phyloP scores from a whole-genome alignment of 2,113 vertebrate species.

The Gymnobelideus leadbeateri region DNA sequence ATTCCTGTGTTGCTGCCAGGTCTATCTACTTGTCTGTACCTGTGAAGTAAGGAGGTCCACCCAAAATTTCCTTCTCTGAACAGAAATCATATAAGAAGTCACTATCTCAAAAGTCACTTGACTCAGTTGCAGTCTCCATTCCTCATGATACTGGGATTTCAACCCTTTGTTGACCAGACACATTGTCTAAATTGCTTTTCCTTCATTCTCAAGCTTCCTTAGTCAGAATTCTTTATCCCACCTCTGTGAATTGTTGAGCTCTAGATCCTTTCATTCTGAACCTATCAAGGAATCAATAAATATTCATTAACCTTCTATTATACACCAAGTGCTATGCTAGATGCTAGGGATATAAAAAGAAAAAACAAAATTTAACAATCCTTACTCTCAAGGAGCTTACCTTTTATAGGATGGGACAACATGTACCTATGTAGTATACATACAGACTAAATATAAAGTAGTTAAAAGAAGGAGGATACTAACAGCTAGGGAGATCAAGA shows the following conservation, averaged over 20 bases:
- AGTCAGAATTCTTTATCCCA: not conserved
- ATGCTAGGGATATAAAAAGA: not conserved
- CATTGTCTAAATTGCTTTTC: not conserved
- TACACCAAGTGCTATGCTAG: not conserved
- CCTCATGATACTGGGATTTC: not conserved
- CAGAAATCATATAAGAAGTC: not conserved
- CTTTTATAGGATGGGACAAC: not conserved
- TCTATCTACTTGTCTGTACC: not conserved
- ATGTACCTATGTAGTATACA: not conserved
- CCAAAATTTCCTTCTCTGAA: not conserved
- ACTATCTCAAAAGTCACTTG: not conserved
- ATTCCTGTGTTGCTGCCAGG: not conserved
- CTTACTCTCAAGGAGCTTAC: not conserved
- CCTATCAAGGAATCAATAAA: not conserved
- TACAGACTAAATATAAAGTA: not conserved
- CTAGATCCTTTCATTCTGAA: not conserved
- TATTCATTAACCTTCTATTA: not conserved
- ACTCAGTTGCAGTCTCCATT: not conserved
- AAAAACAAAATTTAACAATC: not conserved
- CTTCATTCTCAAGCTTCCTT: not conserved
- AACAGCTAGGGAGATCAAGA: not conserved
- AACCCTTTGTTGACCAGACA: not conserved
- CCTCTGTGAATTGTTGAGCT: not conserved
- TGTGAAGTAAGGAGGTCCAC: not conserved
- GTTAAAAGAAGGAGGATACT: not conserved